These are phyloP conservation scores for Epinotia ramella DNA, from an alignment of 2,888 invertebrate genomes.

Conservation along the genomic window DNA sequence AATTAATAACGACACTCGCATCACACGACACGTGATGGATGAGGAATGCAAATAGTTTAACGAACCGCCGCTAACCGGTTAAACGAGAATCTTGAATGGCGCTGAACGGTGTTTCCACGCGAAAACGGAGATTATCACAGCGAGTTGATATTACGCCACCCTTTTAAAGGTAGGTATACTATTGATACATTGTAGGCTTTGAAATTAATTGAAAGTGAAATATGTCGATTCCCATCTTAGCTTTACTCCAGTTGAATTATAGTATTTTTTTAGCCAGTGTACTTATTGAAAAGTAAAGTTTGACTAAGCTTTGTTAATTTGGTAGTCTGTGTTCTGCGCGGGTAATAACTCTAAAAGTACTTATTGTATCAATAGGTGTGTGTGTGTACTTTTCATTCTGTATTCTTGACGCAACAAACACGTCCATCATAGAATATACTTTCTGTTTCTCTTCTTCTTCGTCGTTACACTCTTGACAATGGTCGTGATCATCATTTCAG, in stretches of 20 bases:
- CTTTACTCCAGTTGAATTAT: too few relatives aligned
- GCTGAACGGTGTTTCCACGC: slow-evolving; percentile 4
- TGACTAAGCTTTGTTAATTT: background rate
- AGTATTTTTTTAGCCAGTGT: too few relatives aligned
- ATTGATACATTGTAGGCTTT: too few relatives aligned
- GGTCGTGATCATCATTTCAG: too few relatives aligned
- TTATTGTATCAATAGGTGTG: background rate
- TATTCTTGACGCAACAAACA: too few relatives aligned
- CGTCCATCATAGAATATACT: too few relatives aligned
- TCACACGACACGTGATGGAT: background rate
- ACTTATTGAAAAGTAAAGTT: background rate
- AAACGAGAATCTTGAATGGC: slow-evolving; percentile 5
- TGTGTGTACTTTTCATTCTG: background rate
- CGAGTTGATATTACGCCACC: background rate
- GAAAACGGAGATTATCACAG: slow-evolving; percentile 13
- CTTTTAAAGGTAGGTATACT: too few relatives aligned
- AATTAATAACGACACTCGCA: background rate
- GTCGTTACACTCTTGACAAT: too few relatives aligned
- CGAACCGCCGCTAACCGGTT: slow-evolving; percentile 24
- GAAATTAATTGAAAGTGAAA: too few relatives aligned
- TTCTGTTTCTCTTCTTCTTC: too few relatives aligned
- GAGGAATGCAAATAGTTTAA: slow-evolving; percentile 28
- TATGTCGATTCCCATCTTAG: too few relatives aligned
- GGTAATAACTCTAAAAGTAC: background rate
- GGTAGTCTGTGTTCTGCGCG: background rate